These are phyloP conservation scores for Apotomis turbidana DNA, from an alignment of 2,888 invertebrate species.

Conservation along the genomic window DNA sequence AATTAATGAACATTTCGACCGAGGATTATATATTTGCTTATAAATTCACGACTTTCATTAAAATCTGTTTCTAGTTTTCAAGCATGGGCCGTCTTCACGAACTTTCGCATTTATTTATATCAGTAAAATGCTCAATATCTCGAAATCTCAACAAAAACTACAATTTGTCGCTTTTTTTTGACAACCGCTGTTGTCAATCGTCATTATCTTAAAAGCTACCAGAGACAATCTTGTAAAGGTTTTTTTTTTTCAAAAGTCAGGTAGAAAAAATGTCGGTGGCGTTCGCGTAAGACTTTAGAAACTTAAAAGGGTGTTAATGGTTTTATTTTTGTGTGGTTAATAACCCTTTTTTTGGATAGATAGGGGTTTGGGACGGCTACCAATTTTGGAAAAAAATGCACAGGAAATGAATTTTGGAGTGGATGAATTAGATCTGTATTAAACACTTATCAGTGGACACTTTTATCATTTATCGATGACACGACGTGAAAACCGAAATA, in stretches of 20 bases:
- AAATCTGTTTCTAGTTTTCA: too few species aligned
- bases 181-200: conserved; percentile 37
- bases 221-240: conserved; percentile 33
- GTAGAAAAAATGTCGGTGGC: conserved; percentile 33
- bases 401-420: not conserved
- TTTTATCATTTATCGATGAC: too few species aligned
- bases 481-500: too few species aligned
- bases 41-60: too few species aligned
- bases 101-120: too few species aligned
- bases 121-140: not conserved
- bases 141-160: conserved; percentile 17
- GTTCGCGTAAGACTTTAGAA: conserved; percentile 18
- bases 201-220: conserved; percentile 42
- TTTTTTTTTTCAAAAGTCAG: conserved; percentile 33
- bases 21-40: too few species aligned
- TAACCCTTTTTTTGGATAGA: conserved; percentile 30
- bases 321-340: conserved; percentile 20
- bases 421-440: not conserved
- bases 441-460: too few species aligned
- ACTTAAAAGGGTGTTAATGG: conserved; percentile 38
- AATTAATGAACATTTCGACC: too few species aligned
- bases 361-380: conserved; percentile 14
- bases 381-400: not conserved
- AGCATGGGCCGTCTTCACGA: too few species aligned
- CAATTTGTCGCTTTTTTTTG: conserved; percentile 35